Percentiles rank a stretch among this genome's conserved stretches.
phyloP scores from a whole-genome alignment of 2,113 vertebrate species.

The Lamprologus tigripictilis region DNA sequence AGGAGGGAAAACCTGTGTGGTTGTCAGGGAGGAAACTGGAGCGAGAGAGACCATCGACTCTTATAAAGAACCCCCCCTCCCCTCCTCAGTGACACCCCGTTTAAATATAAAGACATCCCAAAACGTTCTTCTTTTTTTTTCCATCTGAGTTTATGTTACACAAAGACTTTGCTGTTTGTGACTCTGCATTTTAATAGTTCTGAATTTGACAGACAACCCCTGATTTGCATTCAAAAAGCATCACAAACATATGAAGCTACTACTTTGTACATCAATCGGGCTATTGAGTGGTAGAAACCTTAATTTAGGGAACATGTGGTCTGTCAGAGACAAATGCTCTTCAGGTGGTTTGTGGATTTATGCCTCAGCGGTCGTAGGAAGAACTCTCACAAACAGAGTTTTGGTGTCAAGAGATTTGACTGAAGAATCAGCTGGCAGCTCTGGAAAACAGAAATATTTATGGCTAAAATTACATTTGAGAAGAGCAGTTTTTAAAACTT shows the following conservation, averaged over 20 bases:
- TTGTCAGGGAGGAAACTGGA: background rate
- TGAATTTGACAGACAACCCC: conserved; percentile 7
- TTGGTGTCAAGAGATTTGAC: conserved; percentile 83
- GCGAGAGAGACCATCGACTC: background rate
- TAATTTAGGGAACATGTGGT: background rate
- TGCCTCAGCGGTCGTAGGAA: conserved; percentile 79
- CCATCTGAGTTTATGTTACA: background rate
- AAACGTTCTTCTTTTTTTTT: background rate
- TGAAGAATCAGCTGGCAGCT: conserved; percentile 76
- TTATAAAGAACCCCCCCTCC: no score
- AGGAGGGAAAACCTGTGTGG: background rate
- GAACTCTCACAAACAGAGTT: conserved; percentile 81
- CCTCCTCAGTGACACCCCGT: background rate
- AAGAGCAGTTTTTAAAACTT: background rate
- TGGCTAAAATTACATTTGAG: background rate
- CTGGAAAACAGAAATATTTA: conserved; percentile 59
- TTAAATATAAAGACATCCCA: background rate
- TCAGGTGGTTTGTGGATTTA: conserved; percentile 9
- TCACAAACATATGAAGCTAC: background rate
- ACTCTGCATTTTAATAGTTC: background rate
- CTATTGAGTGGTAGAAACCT: background rate
- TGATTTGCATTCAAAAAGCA: background rate
- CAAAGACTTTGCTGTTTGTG: background rate
- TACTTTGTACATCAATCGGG: background rate
- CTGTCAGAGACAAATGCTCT: background rate